These are phyloP conservation scores for Zootoca vivipara DNA, from an alignment of 2,113 vertebrate species.

Conservation along the genomic window DNA sequence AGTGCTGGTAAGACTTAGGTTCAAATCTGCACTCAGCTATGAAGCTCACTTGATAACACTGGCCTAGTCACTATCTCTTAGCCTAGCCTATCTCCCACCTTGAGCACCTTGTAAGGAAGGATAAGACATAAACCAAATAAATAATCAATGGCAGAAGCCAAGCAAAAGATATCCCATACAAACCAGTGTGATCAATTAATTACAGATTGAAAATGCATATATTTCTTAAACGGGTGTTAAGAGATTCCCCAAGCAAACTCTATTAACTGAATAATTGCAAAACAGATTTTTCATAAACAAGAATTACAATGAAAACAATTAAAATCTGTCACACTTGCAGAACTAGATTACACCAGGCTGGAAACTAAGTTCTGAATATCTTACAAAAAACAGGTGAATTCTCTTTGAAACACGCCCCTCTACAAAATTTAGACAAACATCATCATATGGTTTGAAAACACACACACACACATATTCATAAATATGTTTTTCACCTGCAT, in stretches of 20 bases:
- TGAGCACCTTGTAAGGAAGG: too few species aligned
- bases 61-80: too few species aligned
- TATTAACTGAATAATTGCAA: not conserved
- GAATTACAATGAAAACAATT: not conserved
- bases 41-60: too few species aligned
- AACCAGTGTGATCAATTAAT: not conserved
- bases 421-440: not conserved
- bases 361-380: not conserved
- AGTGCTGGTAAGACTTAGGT: too few species aligned
- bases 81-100: not conserved
- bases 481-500: too few species aligned
- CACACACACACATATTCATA: too few species aligned
- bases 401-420: not conserved
- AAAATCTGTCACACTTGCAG: not conserved
- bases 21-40: too few species aligned
- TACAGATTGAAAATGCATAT: not conserved
- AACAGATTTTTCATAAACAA: not conserved
- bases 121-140: too few species aligned
- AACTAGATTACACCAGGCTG: not conserved
- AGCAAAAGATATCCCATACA: not conserved
- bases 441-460: too few species aligned
- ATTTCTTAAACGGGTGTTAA: not conserved
- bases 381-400: not conserved
- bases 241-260: not conserved
- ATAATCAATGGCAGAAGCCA: not conserved